phyloP scores from a whole-genome alignment of 92 coral and sea anemone genomes.

The Epizoanthus illoricatus region DNA sequence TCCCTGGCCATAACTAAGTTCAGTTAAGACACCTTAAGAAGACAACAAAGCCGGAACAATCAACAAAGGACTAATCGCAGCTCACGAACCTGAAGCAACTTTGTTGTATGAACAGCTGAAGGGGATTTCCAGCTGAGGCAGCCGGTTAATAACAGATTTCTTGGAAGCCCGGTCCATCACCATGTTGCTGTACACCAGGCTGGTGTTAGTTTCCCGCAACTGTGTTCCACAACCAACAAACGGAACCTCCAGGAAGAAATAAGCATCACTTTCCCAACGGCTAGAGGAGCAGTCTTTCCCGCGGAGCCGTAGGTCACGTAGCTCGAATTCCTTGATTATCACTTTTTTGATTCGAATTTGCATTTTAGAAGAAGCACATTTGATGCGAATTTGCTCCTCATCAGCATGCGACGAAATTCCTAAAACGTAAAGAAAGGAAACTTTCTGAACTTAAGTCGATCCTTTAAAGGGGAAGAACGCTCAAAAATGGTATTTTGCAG shows the following conservation, averaged over 20 bases:
- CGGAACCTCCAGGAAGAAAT: conserved; percentile 31
- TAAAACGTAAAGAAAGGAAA: neutral
- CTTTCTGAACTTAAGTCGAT: neutral
- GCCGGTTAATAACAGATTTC: neutral
- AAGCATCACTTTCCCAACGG: conserved; percentile 20
- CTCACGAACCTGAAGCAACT: conserved; percentile 22
- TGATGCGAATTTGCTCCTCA: conserved; percentile 23
- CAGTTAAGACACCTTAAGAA: too few relatives aligned
- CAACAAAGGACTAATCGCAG: too few relatives aligned
- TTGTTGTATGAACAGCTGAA: conserved; percentile 32
- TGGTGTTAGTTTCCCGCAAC: conserved; percentile 7
- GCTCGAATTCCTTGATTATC: conserved; percentile 18
- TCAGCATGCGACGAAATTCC: conserved; percentile 11
- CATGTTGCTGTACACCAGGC: conserved; percentile 29
- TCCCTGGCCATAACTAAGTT: too few relatives aligned
- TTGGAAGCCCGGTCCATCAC: conserved; percentile 1
- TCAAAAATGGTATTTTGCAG: too few relatives aligned
- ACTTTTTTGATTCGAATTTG: conserved; percentile 28
- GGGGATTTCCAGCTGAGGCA: conserved; percentile 32
- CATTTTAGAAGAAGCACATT: conserved; percentile 38
- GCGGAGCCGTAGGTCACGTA: conserved; percentile 17
- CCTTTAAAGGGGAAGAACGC: too few relatives aligned
- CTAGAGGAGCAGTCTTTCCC: neutral
- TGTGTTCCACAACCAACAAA: conserved; percentile 38
- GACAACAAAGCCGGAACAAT: too few relatives aligned